Evolutionary conservation across 2,888 invertebrate species (phyloP).

Genomic region (Tenthredo distinguenda): DNA sequence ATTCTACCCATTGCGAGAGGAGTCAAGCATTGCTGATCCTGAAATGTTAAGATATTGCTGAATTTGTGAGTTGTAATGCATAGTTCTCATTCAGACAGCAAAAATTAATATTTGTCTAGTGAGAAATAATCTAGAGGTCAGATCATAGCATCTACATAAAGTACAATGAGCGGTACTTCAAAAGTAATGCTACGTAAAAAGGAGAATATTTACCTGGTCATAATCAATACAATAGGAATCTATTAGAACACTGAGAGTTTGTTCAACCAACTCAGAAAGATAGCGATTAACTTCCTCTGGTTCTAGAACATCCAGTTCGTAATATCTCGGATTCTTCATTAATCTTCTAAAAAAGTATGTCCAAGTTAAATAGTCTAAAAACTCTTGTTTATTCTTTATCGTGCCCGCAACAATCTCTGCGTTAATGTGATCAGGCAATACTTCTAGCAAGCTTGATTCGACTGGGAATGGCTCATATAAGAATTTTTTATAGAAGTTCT

Average conservation of each 20-base stretch:
- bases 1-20: constrained; percentile 90
- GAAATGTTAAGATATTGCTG: background rate
- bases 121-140: constrained; percentile 30
- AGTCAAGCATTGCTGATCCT: constrained; percentile 68
- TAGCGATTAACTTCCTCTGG: constrained; percentile 86
- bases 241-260: constrained; percentile 86
- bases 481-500: constrained; percentile 99
- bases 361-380: constrained; percentile 98
- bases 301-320: constrained; percentile 88
- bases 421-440: constrained; percentile 97
- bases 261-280: constrained; percentile 90
- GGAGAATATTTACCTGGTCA: constrained; percentile 81
- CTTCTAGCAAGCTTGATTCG: constrained; percentile 95
- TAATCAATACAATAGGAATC: constrained; percentile 90
- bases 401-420: constrained; percentile 98
- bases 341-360: constrained; percentile 98
- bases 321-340: constrained; percentile 95
- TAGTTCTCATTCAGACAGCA: background rate
- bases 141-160: background rate
- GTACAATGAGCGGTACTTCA: constrained; percentile 9
- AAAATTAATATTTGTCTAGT: constrained; percentile 29
- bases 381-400: constrained; percentile 94
- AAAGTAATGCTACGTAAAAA: background rate
- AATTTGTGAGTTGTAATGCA: background rate
- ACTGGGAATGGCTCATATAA: constrained; percentile 99